Conservation (phyloP, 2,888 invertebrate species). For the Pollenia griseotomentosa region DNA sequence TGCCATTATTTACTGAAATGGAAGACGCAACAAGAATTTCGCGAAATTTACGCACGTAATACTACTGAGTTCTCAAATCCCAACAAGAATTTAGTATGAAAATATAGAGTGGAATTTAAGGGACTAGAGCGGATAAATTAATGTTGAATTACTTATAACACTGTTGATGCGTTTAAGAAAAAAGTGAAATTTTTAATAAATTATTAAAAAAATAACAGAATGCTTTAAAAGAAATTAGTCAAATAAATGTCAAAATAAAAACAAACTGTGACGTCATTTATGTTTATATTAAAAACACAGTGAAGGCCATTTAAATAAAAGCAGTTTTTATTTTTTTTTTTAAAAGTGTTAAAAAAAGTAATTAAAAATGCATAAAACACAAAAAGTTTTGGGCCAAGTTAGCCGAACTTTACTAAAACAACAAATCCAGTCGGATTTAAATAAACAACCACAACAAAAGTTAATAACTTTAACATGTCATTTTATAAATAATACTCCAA, state of each 20-base stretch:
- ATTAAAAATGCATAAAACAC: slow-evolving; percentile 63
- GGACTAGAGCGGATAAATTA: slow-evolving; percentile 47
- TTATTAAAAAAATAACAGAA: neutral
- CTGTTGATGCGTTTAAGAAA: slow-evolving; percentile 27
- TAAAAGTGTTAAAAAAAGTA: slow-evolving; percentile 8
- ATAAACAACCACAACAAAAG: slow-evolving; percentile 52
- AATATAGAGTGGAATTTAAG: slow-evolving; percentile 50
- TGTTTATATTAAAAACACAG: slow-evolving; percentile 28
- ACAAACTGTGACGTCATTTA: slow-evolving; percentile 70
- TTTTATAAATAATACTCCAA: slow-evolving; percentile 1
- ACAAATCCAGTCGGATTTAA: slow-evolving; percentile 25
- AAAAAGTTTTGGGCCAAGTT: slow-evolving; percentile 59
- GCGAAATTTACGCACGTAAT: slow-evolving; percentile 32
- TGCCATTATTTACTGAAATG: slow-evolving; percentile 34
- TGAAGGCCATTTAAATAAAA: slow-evolving; percentile 9
- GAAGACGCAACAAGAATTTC: slow-evolving; percentile 20
- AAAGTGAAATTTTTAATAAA: slow-evolving; percentile 1
- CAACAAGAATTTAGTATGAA: slow-evolving; percentile 49
- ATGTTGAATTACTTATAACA: slow-evolving; percentile 5
- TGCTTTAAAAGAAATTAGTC: slow-evolving; percentile 3
- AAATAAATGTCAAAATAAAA: slow-evolving; percentile 38
- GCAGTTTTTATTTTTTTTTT: neutral
- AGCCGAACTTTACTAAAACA: slow-evolving; percentile 64
- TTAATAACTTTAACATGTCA: slow-evolving; percentile 54
- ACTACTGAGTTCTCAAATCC: slow-evolving; percentile 1